Base-by-base conservation (phyloP, 2,113 vertebrate genomes). In the Pelvicachromis taeniatus region DNA sequence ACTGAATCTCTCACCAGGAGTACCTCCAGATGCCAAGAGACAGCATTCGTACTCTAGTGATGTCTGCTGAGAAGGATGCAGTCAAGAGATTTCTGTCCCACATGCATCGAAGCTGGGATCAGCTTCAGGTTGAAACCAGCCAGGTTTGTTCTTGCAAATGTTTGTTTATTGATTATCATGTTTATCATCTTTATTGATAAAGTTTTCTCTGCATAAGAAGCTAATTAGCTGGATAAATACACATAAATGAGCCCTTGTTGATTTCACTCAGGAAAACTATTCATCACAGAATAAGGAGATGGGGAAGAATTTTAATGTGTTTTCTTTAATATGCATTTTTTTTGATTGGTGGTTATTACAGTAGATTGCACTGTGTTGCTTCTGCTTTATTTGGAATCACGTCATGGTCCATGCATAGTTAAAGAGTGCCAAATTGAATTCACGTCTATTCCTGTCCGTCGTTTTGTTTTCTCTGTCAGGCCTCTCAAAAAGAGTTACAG, bases 11-110 rank as follows among this genome's bases (percentile, higher is more conserved):
- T 80, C 23, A 35, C 55, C 89, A 97, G 97, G 97, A 97, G 33
- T 97, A 97, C 77, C 94, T 97, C 73, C 96, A 93, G 81, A 97
- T 98, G 97, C 97, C 97, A 0, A 93, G 92, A 38, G 96, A 97
- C 89, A 96, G 94, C 78, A 97, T 98, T 78, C 97, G 96, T 56
- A 96, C 95, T 55, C 88, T 98, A 2, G 95, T 97, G 85, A 95
- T 97, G 90, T 96, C 97, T 0, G 96, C 96, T n/a, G 96, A 97
- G 85, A 97, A 93, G 48, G 96, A 97, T 38, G 96, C 96, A 4
- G 95, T 97, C 0, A 96, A 97, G 90, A 89, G 91, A 73, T 97
- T 98, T 88, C 84, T 98, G 82, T 96, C 96, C 1, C 95, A 97
- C 55, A 95, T 97, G 94, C 97, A 96, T 87, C 94, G 95, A 88